phyloP scores from a whole-genome alignment of 2,888 invertebrate genomes.

The Nowickia ferox region DNA sequence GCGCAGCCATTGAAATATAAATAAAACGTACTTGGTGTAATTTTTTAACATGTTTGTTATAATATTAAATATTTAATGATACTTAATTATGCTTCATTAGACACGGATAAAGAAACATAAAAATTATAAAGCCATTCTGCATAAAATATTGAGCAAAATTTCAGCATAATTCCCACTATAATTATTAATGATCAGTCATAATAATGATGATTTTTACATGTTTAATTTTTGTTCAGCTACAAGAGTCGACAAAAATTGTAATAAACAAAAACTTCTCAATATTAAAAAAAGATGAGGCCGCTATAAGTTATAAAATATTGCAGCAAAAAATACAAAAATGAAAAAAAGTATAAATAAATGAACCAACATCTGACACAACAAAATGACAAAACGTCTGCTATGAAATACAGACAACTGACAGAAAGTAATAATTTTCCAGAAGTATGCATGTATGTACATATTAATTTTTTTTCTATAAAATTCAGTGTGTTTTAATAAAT shows the following conservation, averaged over 20 bases:
- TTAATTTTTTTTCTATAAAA: background rate
- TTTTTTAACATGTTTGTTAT: too few relatives aligned
- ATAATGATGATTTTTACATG: constrained; percentile 22
- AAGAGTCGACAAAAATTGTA: background rate
- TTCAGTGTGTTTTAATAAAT: background rate
- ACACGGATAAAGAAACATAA: background rate
- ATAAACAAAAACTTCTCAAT: constrained; percentile 12
- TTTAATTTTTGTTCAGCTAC: constrained; percentile 8
- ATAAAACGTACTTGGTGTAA: too few relatives aligned
- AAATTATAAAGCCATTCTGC: background rate
- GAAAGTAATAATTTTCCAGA: constrained; percentile 22
- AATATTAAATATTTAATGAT: background rate
- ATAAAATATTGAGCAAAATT: constrained; percentile 10
- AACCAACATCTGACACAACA: constrained; percentile 30
- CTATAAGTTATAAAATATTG: background rate
- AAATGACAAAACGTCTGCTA: constrained; percentile 34
- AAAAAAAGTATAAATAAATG: background rate
- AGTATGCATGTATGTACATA: too few relatives aligned
- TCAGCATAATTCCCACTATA: background rate
- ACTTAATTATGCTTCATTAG: constrained; percentile 14
- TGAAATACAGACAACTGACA: constrained; percentile 27
- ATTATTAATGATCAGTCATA: constrained; percentile 21
- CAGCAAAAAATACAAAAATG: background rate
- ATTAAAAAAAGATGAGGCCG: background rate
- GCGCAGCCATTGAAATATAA: too few relatives aligned